phyloP scores from a whole-genome alignment of 2,113 vertebrate species.

The Podarcis muralis region DNA sequence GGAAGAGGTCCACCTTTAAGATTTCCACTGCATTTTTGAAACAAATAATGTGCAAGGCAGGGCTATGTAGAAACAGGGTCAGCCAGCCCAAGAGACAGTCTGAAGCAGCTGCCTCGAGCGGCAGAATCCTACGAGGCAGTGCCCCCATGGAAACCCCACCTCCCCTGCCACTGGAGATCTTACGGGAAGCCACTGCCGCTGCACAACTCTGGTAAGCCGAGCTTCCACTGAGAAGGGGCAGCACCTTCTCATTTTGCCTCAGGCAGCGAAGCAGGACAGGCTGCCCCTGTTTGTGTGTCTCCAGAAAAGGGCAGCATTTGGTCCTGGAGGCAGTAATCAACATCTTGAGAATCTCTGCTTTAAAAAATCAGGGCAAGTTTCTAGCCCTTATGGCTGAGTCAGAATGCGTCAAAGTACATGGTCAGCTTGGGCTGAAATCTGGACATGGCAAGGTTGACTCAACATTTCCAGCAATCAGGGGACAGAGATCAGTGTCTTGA shows the following conservation, averaged over 20 bases:
- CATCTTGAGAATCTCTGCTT: background rate
- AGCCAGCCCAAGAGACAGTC: too few species aligned
- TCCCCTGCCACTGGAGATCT: too few species aligned
- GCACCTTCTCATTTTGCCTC: too few species aligned
- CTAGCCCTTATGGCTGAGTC: background rate
- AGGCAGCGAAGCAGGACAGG: background rate
- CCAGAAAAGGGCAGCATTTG: background rate
- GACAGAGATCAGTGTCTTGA: background rate
- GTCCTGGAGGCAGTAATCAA: background rate
- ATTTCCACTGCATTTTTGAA: background rate
- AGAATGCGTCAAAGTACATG: background rate
- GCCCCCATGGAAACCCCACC: too few species aligned
- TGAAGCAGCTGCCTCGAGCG: too few species aligned
- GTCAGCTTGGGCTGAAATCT: background rate
- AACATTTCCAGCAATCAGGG: background rate
- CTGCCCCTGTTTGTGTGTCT: background rate
- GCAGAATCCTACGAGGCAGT: too few species aligned
- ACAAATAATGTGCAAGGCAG: background rate
- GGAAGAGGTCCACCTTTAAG: background rate
- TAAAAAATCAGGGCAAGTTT: background rate
- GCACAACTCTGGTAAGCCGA: background rate
- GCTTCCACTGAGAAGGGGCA: background rate
- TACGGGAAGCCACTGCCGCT: too few species aligned
- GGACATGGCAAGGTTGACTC: too few species aligned
- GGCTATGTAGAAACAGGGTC: too few species aligned